Conservation (phyloP, 2,888 invertebrate species). For the Agrenia bidenticulata region DNA sequence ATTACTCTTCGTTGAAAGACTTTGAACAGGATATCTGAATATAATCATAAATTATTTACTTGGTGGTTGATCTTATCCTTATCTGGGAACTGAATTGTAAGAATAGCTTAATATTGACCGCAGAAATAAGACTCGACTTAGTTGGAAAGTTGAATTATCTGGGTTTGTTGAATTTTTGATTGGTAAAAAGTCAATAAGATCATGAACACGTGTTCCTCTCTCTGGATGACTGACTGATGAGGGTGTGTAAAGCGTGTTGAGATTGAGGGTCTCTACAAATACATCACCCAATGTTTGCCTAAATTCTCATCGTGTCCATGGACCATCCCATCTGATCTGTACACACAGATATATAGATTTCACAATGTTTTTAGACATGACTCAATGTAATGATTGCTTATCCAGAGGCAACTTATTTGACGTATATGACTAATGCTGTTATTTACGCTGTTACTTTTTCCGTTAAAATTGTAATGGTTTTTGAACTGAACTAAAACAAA, state of each 20-base stretch:
- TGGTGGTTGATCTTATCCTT: too few relatives aligned
- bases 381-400: slow-evolving; percentile 11
- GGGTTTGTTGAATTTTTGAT: not conserved
- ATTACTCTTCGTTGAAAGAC: too few relatives aligned
- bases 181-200: not conserved
- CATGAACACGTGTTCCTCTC: not conserved
- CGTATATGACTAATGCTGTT: not conserved
- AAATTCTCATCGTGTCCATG: not conserved
- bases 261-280: not conserved
- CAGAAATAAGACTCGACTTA: too few relatives aligned
- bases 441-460: not conserved
- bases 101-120: too few relatives aligned
- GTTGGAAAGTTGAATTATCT: too few relatives aligned
- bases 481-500: not conserved
- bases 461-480: not conserved
- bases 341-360: not conserved
- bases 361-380: not conserved
- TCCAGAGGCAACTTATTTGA: slow-evolving; percentile 8
- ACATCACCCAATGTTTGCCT: not conserved
- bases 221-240: not conserved
- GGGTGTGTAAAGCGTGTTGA: not conserved
- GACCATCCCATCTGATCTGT: slow-evolving; percentile 1
- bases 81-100: too few relatives aligned
- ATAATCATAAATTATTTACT: too few relatives aligned
- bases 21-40: too few relatives aligned